Conservation (phyloP, 2,888 invertebrate species). For the Athalia circularis region DNA sequence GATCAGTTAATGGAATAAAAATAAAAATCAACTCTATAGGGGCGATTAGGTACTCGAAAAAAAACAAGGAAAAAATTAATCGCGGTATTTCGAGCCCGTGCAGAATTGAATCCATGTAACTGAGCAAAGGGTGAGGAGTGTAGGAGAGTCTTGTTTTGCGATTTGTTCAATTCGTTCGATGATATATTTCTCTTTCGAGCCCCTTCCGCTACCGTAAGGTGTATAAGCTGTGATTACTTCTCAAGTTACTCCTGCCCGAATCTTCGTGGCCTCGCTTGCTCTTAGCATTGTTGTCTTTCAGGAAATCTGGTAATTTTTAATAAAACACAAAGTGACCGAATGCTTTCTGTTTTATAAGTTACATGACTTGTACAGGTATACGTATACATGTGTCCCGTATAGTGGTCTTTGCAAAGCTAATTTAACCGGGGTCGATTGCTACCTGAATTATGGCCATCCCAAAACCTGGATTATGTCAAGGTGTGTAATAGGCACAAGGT, state of each 20-base stretch:
- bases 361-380: not conserved
- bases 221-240: conserved; percentile 1
- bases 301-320: conserved; percentile 7
- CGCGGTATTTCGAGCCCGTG: too few relatives aligned
- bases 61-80: too few relatives aligned
- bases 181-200: not conserved
- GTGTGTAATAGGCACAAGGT: conserved; percentile 1
- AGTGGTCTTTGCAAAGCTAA: not conserved
- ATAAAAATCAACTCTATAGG: too few relatives aligned
- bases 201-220: not conserved
- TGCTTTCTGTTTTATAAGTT: not conserved
- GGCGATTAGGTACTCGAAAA: too few relatives aligned
- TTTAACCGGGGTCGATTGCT: conserved; percentile 24
- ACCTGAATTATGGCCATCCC: conserved; percentile 23
- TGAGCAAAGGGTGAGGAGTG: too few relatives aligned
- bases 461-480: conserved; percentile 7
- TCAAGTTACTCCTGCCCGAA: not conserved
- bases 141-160: not conserved
- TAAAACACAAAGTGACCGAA: conserved; percentile 14
- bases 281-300: not conserved
- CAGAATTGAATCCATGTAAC: too few relatives aligned
- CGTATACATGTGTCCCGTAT: too few relatives aligned
- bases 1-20: too few relatives aligned
- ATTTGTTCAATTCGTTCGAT: not conserved
- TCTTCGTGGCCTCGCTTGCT: not conserved